Percentiles rank a stretch among this genome's conserved stretches.
These are phyloP conservation scores for Crocallis elinguaria DNA, from an alignment of 2,888 invertebrate species.

Conservation along the genomic window DNA sequence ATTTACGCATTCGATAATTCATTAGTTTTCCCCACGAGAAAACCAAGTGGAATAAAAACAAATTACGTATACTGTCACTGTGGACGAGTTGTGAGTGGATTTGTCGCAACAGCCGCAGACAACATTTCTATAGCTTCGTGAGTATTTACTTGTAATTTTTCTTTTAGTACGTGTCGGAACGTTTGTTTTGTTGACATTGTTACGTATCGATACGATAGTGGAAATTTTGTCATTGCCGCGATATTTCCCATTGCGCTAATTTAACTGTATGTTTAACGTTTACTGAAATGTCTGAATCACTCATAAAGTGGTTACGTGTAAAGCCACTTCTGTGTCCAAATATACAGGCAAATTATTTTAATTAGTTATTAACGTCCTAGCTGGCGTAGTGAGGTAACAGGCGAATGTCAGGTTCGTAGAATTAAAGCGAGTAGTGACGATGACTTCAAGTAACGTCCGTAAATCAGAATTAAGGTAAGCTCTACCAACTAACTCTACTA, in stretches of 20 bases:
- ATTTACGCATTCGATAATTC: constrained; percentile 54
- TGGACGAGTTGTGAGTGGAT: constrained; percentile 63
- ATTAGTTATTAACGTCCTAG: no score
- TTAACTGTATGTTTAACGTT: constrained; percentile 12
- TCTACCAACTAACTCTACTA: no score
- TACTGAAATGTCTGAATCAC: constrained; percentile 17
- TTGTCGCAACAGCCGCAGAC: constrained; percentile 36
- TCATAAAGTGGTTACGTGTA: constrained; percentile 6
- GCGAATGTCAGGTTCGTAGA: no score
- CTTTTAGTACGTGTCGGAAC: constrained; percentile 42
- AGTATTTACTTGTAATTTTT: constrained; percentile 51
- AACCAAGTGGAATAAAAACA: constrained; percentile 73
- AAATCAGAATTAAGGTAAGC: no score
- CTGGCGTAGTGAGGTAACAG: no score
- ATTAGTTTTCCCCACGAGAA: constrained; percentile 74
- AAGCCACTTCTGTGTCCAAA: neutral
- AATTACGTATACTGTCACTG: constrained; percentile 39
- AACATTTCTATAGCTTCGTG: constrained; percentile 49
- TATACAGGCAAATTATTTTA: no score
- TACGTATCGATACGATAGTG: constrained; percentile 49
- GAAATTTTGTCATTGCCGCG: constrained; percentile 41
- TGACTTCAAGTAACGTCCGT: no score
- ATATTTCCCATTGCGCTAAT: constrained; percentile 14
- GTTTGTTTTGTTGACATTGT: constrained; percentile 65
- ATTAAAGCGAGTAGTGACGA: no score